Conservation (phyloP, 2,113 vertebrate species). For the Campylomormyrus numenius region DNA sequence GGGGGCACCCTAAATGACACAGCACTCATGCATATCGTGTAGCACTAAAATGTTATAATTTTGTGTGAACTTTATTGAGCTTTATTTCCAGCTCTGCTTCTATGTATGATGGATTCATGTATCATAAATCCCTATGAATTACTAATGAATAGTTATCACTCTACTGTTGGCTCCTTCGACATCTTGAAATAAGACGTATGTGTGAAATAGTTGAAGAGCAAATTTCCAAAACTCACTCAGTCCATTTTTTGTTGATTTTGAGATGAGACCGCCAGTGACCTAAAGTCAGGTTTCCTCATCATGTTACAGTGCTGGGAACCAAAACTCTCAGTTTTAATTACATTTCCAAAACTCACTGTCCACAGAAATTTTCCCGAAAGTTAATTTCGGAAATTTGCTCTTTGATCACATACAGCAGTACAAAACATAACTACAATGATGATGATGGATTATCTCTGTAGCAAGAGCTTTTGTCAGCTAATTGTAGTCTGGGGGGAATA, state of each 20-base stretch:
- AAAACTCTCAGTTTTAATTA: neutral
- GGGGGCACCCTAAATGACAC: neutral
- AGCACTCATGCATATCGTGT: neutral
- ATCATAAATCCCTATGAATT: neutral
- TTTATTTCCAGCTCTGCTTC: neutral
- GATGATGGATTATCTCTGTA: no score
- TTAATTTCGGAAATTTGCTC: no score
- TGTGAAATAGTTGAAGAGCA: neutral
- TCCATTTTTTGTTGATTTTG: neutral
- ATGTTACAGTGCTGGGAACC: no score
- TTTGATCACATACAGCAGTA: neutral
- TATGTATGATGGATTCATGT: neutral
- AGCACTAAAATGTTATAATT: neutral
- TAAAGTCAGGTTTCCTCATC: neutral
- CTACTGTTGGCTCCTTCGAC: neutral
- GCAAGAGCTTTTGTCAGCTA: no score
- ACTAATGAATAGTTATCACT: neutral
- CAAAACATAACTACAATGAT: neutral
- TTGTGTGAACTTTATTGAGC: neutral
- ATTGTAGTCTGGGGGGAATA: no score
- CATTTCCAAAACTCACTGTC: neutral
- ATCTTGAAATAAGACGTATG: neutral
- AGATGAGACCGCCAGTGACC: neutral
- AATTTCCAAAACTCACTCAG: neutral
- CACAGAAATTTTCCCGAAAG: neutral